Base-by-base conservation (phyloP, 2,113 vertebrate genomes). In the Alethe castanea region DNA sequence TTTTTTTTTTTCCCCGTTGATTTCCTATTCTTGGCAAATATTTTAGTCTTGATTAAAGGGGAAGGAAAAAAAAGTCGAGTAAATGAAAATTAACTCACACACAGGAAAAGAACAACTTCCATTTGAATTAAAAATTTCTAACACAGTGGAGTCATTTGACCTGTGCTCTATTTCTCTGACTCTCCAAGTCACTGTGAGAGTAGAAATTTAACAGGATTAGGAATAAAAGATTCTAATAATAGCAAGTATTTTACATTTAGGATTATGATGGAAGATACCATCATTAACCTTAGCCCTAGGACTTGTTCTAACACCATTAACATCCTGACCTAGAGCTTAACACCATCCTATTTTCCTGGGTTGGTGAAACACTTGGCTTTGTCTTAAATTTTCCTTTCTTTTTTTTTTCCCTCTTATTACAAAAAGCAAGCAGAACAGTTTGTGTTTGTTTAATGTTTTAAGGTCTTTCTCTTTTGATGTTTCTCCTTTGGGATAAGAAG, bases 221-320 rank as follows among this genome's bases (percentile, higher is more conserved):
- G 97, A 97, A 96, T 95, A 97, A 96, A 96, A 97, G 93, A 95
- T 94, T 90, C 96, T 97, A 98, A 97, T 96, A 97, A 97, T 97
- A 97, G 96, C 92, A 95, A 95, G 89, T 96, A 96, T 95, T 97
- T 97, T 97, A 91, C 96, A 96, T 97, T 97, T 96, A 96, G 95
- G 94, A 97, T 97, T 96, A 96, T 97, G 95, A 96, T 96, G 96
- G 96, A 93, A 93, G 92, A 96, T 95, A 94, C 88, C 88, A 92
- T 96, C 95, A 96, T 97, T 98, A 97, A 97, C 96, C 96, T 74
- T 97, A 96, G 94, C 97, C 88, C 91, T 92, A 92, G 95, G 95
- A 97, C 86, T 96, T 95, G 94, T 96, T 96, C 94, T 96, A 98
- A 88, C 93, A 78, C 78, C 93, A 95, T 88, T 90, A 96, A 96